phyloP scores from a whole-genome alignment of 2,113 vertebrate genomes.

The Lonchura striata region DNA sequence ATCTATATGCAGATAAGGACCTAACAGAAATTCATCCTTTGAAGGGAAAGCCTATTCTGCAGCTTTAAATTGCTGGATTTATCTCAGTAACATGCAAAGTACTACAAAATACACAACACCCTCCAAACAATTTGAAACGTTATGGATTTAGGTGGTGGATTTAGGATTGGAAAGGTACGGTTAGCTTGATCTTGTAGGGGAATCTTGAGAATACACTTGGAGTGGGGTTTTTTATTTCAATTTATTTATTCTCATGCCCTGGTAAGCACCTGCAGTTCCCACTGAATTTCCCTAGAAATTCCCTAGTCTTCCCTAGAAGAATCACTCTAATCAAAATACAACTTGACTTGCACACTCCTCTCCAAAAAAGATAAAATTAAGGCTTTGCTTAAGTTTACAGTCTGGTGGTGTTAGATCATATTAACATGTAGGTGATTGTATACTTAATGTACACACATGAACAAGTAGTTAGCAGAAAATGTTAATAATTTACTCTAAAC shows the following conservation, averaged over 20 bases:
- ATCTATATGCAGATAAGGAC: constrained; percentile 39
- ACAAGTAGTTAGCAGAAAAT: neutral
- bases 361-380: neutral
- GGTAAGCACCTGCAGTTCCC: neutral
- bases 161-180: neutral
- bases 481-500: neutral
- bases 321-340: neutral
- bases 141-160: neutral
- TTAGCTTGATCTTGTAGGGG: neutral
- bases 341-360: neutral
- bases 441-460: neutral
- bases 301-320: neutral
- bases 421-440: accelerated
- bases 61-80: constrained; percentile 37
- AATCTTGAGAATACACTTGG: neutral
- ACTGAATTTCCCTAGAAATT: neutral
- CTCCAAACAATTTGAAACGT: neutral
- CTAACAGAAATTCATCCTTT: constrained; percentile 12
- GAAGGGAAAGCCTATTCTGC: constrained; percentile 1
- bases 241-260: neutral
- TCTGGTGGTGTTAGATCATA: accelerated
- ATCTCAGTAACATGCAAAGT: neutral
- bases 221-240: neutral
- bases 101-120: neutral
- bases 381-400: neutral